phyloP scores from a whole-genome alignment of 2,888 invertebrate genomes.

The Venusia cambrica region DNA sequence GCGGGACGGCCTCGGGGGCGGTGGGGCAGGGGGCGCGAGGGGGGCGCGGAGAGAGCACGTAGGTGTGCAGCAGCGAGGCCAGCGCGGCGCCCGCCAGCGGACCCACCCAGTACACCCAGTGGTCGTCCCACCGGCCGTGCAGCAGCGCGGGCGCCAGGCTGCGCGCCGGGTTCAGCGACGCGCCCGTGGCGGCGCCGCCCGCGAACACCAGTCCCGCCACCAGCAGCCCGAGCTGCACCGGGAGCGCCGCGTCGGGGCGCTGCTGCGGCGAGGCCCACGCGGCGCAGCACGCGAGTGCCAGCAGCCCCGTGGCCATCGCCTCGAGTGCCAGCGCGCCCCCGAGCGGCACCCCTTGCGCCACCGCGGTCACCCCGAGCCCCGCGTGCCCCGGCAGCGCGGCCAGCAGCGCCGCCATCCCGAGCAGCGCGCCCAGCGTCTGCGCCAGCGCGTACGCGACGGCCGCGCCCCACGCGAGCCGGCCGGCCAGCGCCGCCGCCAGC shows the following conservation, averaged over 20 bases:
- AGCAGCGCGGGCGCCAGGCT: slow-evolving; percentile 87
- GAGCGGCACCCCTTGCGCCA: slow-evolving; percentile 34
- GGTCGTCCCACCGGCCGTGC: slow-evolving; percentile 80
- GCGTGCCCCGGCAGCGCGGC: slow-evolving; percentile 21
- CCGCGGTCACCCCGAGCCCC: slow-evolving; percentile 35
- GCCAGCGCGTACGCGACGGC: slow-evolving; percentile 50
- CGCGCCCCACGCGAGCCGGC: slow-evolving; percentile 58
- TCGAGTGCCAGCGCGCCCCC: slow-evolving; percentile 38
- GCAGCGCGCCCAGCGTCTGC: slow-evolving; percentile 51
- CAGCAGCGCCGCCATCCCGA: slow-evolving; percentile 50
- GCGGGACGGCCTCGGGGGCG: slow-evolving; percentile 76
- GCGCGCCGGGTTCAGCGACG: slow-evolving; percentile 86
- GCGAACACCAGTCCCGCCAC: slow-evolving; percentile 62
- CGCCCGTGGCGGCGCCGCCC: slow-evolving; percentile 84
- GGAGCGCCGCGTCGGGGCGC: slow-evolving; percentile 48
- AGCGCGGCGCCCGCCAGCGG: slow-evolving; percentile 60
- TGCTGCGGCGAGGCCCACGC: slow-evolving; percentile 52
- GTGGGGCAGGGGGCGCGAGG: slow-evolving; percentile 52
- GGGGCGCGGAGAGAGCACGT: slow-evolving; percentile 60
- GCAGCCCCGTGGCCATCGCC: slow-evolving; percentile 50
- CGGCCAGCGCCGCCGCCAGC: slow-evolving; percentile 81
- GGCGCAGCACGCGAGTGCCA: slow-evolving; percentile 52
- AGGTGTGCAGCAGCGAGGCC: slow-evolving; percentile 55
- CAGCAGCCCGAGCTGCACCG: slow-evolving; percentile 62
- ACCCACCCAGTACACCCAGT: slow-evolving; percentile 84